Conservation (phyloP, 2,113 vertebrate genomes). For the Sorex araneus region DNA sequence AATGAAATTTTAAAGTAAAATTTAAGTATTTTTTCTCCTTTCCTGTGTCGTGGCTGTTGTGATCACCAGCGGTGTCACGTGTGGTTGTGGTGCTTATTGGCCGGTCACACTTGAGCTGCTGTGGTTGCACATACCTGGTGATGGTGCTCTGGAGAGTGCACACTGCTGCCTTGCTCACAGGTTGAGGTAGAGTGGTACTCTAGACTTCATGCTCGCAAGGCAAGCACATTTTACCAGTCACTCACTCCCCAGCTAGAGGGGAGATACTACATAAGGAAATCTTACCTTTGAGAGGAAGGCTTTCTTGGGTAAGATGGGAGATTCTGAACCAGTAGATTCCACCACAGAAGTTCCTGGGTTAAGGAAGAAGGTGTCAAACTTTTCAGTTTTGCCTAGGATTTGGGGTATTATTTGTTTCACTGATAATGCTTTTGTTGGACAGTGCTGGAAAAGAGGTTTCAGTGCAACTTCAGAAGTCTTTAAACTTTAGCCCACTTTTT, state of each 20-base stretch:
- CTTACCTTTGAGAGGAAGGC: conserved; percentile 43
- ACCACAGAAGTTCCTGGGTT: conserved; percentile 42
- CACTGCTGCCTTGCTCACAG: too few species aligned
- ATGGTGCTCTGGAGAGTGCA: too few species aligned
- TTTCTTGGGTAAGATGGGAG: conserved; percentile 57
- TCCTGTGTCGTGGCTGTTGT: too few species aligned
- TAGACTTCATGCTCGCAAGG: too few species aligned
- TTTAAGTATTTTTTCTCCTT: too few species aligned
- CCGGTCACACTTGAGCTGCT: too few species aligned
- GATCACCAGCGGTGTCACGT: too few species aligned
- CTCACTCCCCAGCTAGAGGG: too few species aligned
- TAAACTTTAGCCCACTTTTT: conserved; percentile 64
- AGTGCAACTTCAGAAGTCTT: conserved; percentile 52
- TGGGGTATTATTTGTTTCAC: conserved; percentile 27
- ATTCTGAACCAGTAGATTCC: conserved; percentile 30
- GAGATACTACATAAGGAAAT: conserved; percentile 53
- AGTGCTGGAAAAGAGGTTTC: conserved; percentile 15
- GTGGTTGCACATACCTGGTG: too few species aligned
- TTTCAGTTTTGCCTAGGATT: conserved; percentile 58
- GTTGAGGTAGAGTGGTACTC: too few species aligned
- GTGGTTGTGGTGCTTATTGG: too few species aligned
- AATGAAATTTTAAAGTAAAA: not conserved
- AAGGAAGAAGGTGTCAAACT: not conserved
- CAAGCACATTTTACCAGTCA: too few species aligned
- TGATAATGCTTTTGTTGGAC: not conserved